Base-by-base conservation (phyloP, 2,888 invertebrate species). In the Diarsia dahlii region DNA sequence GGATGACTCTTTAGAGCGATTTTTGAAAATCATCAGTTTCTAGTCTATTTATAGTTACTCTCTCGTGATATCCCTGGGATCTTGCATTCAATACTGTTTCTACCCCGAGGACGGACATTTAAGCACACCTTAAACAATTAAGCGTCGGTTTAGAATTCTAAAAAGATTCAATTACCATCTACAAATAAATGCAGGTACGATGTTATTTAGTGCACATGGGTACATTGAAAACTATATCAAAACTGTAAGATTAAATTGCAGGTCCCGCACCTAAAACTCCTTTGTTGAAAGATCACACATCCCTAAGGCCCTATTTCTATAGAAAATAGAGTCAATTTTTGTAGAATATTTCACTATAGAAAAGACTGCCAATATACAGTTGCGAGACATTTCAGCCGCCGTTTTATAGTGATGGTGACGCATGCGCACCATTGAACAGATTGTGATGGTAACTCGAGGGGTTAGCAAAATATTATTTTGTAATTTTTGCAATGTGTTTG, bases 331-430 rank as follows among this genome's bases (percentile, higher is more conserved):
- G 52, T 63, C 56, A 81, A 84, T 75, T 78, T 74, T 69, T 75
- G 76, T 50, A 58, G 60, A 76, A 73, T 18, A 69, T 79, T 67
- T 71, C 45, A 34, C 34, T 28, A 63, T 74, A 69, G 71, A 76
- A 82, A 80, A 74, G 50, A 72, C 80, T 82, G 76, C 74, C 67
- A 75, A 76, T 72, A 71, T 71, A 68, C 69, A 76, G 80, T 74
- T 45, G 63, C 71, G 58, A 80, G 75, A 88, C 70, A 67, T 71
- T 87, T 79, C 74, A 79, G 72, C 70, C 52, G 65, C 72, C 66
- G 70, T 84, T 82, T 84, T 79, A 88, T 88, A 67, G 74, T 76
- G 28, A 15, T 46, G 67, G 76, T 79, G 81, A 88, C 88, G 85
- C 87, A 87, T 88, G 83, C 83, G 87, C 80, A 77, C 60, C 67